Evolutionary conservation across 2,113 vertebrate species (phyloP).

Genomic region (Myiozetetes cayanensis): DNA sequence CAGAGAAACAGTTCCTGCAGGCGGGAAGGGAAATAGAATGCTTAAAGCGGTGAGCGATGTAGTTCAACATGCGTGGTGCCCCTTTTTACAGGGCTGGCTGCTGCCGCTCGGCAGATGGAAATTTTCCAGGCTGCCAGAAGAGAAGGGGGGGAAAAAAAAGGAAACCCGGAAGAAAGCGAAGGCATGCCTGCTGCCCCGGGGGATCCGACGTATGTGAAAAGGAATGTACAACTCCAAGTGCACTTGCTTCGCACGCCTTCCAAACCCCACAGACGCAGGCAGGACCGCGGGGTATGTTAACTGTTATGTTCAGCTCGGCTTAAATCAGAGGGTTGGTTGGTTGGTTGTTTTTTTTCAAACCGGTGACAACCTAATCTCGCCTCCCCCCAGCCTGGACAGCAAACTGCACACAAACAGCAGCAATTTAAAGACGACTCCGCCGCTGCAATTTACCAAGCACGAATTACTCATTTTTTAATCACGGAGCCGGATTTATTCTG

Average conservation of each 20-base stretch:
- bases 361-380: neutral
- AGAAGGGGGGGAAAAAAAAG: neutral
- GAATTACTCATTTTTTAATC: neutral
- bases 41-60: rapidly evolving
- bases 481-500: neutral
- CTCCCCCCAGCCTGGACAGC: neutral
- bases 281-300: neutral
- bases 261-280: neutral
- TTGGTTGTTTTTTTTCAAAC: rapidly evolving
- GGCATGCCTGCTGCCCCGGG: neutral
- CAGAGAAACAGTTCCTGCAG: neutral
- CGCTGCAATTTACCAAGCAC: neutral
- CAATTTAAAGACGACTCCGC: neutral
- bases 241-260: neutral
- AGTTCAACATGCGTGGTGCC: rapidly evolving
- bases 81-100: neutral
- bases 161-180: neutral
- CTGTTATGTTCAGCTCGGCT: neutral
- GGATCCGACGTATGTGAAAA: neutral
- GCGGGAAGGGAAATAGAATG: neutral
- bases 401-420: neutral
- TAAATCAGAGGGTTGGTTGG: neutral
- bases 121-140: neutral
- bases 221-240: neutral
- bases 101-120: neutral